These are phyloP conservation scores for Mimas tiliae DNA, from an alignment of 2,888 invertebrate species.

Conservation along the genomic window DNA sequence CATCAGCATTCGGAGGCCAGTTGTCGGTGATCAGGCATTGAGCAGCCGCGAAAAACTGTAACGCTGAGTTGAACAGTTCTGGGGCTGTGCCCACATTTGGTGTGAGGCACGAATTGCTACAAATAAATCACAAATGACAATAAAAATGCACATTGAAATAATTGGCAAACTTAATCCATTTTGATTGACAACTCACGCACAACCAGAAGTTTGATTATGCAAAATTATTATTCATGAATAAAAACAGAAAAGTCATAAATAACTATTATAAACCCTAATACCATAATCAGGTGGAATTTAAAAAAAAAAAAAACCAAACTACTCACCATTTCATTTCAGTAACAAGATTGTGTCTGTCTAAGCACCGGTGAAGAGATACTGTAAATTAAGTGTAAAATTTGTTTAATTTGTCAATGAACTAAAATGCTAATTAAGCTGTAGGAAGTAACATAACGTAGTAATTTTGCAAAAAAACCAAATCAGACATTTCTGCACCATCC, in stretches of 20 bases:
- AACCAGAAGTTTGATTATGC: too few relatives aligned
- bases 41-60: conserved; percentile 44
- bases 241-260: too few relatives aligned
- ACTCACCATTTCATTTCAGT: conserved; percentile 3
- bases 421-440: not conserved
- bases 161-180: too few relatives aligned
- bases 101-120: conserved; percentile 23
- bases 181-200: too few relatives aligned
- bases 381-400: not conserved
- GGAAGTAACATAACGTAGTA: not conserved
- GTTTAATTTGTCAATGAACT: not conserved
- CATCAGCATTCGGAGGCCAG: conserved; percentile 33
- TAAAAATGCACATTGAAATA: too few relatives aligned
- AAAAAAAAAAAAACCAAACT: not conserved
- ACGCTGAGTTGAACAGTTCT: conserved; percentile 39
- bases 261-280: too few relatives aligned
- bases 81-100: conserved; percentile 24
- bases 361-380: not conserved
- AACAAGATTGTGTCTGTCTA: not conserved
- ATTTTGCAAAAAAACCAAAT: not conserved
- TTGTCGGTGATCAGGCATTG: conserved; percentile 36
- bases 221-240: too few relatives aligned
- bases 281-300: too few relatives aligned
- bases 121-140: not conserved
- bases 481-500: not conserved